Percentiles rank a stretch among this genome's conserved stretches.
These are phyloP conservation scores for Aplysina aerophoba DNA, from an alignment of 37 sponge, comb jelly and placozoan species.

Conservation along the genomic window DNA sequence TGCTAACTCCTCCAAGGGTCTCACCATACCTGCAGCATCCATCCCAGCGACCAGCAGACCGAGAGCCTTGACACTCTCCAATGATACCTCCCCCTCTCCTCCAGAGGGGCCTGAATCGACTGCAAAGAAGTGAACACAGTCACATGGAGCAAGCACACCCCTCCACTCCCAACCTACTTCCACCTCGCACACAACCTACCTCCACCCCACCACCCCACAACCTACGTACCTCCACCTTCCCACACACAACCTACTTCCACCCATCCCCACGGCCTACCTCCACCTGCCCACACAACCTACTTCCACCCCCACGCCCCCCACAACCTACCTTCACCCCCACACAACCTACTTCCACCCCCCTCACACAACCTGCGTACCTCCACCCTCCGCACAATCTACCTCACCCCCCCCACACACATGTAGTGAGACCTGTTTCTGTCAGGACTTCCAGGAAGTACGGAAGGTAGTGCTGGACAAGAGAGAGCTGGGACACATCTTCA, in stretches of 20 bases:
- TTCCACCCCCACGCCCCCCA: too few relatives aligned
- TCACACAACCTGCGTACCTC: background rate
- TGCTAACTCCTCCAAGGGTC: background rate
- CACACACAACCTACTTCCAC: background rate
- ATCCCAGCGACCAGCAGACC: background rate
- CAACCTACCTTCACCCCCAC: too few relatives aligned
- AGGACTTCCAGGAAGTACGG: conserved; percentile 53
- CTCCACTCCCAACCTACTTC: too few relatives aligned
- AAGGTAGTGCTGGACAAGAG: conserved; percentile 44
- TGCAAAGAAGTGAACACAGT: background rate
- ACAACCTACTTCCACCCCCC: background rate
- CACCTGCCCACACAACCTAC: conserved; percentile 48
- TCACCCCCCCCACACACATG: conserved; percentile 43
- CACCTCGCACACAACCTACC: too few relatives aligned
- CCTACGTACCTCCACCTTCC: background rate
- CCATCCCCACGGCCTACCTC: conserved; percentile 36
- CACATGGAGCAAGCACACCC: too few relatives aligned
- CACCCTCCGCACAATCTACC: conserved; percentile 33
- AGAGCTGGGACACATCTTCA: conserved; percentile 24
- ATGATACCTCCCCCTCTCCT: background rate
- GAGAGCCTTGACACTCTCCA: conserved; percentile 21
- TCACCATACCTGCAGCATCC: background rate
- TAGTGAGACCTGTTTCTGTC: conserved; percentile 47
- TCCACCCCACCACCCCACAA: too few relatives aligned
- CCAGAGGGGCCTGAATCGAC: background rate